Evolutionary conservation across 2,797 vertebrate genomes (phyloP).

Genomic region (Limnodromus scolopaceus): DNA sequence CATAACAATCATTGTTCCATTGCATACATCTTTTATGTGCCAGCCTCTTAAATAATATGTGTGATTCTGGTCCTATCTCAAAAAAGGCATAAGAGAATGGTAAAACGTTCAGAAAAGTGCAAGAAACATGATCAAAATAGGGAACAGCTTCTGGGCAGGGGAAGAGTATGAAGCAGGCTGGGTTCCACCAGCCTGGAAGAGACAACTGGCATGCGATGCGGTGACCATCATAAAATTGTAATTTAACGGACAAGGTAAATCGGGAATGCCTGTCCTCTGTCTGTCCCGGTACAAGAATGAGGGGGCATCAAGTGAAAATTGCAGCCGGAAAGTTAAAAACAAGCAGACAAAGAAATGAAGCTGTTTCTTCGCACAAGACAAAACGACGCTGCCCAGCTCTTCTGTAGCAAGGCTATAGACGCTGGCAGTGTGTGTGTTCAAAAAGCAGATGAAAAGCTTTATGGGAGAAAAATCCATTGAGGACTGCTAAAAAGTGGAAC

Average conservation of each 20-base stretch:
- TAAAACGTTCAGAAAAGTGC: background rate
- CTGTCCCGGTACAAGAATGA: background rate
- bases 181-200: background rate
- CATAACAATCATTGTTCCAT: background rate
- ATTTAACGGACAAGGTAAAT: background rate
- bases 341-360: background rate
- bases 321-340: background rate
- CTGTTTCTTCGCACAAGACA: background rate
- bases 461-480: background rate
- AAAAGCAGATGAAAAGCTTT: background rate
- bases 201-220: accelerated
- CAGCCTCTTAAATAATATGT: background rate
- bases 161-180: background rate
- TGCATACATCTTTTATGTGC: background rate
- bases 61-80: background rate
- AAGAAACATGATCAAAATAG: accelerated
- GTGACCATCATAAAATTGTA: accelerated
- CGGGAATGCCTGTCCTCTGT: no score
- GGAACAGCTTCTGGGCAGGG: background rate
- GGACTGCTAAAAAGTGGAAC: background rate
- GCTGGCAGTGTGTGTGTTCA: background rate
- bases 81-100: background rate
- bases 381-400: accelerated
- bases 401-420: background rate
- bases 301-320: background rate